Evolutionary conservation across 2,113 vertebrate genomes (phyloP).

Genomic region (Regulus satrapa): DNA sequence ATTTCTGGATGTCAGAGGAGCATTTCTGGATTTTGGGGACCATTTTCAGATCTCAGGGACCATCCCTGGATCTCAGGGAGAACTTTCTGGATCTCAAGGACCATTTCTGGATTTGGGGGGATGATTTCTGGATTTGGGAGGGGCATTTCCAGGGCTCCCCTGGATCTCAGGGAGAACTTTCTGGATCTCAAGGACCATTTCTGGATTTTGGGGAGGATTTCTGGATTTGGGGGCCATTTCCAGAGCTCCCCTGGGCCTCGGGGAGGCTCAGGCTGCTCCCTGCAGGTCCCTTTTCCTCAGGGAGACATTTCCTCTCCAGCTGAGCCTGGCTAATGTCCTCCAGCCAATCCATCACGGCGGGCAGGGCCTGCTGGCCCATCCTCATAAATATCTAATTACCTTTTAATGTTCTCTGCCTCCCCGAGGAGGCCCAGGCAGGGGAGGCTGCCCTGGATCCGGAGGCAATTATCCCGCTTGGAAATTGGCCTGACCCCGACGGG

Average conservation of each 20-base stretch:
- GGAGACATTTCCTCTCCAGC: constrained; percentile 25
- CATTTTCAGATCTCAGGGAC: background rate
- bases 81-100: too few relatives aligned
- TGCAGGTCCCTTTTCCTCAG: constrained; percentile 11
- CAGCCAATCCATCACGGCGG: constrained; percentile 20
- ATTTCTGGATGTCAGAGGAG: too few relatives aligned
- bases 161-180: rapidly evolving
- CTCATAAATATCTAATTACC: constrained; percentile 67
- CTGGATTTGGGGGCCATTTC: background rate
- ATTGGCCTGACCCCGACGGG: background rate
- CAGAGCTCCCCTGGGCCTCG: background rate
- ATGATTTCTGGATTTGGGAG: background rate
- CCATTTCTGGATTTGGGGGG: too few relatives aligned
- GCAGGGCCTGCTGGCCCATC: constrained; percentile 27
- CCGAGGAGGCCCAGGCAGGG: background rate
- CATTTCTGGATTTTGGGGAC: rapidly evolving
- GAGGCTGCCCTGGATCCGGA: constrained; percentile 31
- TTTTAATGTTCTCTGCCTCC: constrained; percentile 51
- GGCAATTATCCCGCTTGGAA: constrained; percentile 51
- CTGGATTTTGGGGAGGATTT: rapidly evolving
- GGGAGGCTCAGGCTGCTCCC: background rate
- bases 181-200: background rate
- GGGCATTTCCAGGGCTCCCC: rapidly evolving
- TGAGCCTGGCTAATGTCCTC: constrained; percentile 25
- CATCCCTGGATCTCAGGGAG: rapidly evolving